Percentiles rank a stretch among this genome's conserved stretches.
These are phyloP conservation scores for Drosophila flavopinicola DNA, from an alignment of 2,888 invertebrate species.

Conservation along the genomic window DNA sequence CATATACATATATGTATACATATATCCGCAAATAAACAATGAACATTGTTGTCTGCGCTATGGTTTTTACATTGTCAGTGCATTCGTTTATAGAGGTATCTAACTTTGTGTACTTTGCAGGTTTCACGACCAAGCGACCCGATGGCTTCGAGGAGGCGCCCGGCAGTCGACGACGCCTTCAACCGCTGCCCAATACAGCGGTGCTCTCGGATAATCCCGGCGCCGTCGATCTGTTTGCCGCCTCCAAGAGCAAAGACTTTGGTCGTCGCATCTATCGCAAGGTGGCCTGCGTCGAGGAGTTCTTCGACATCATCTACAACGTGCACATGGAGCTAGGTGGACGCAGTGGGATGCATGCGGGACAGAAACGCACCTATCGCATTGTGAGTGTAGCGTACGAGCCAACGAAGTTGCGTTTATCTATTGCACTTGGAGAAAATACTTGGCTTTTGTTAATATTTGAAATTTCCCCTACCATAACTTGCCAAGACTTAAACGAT, in stretches of 20 bases:
- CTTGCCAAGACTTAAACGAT: no score
- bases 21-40: no score
- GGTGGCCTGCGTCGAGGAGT: conserved; percentile 98
- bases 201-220: conserved; percentile 80
- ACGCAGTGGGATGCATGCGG: conserved; percentile 96
- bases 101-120: conserved; percentile 44
- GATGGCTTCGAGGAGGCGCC: conserved; percentile 81
- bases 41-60: no score
- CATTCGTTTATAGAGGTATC: no score
- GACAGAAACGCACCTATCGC: conserved; percentile 97
- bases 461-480: not conserved
- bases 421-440: no score
- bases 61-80: no score
- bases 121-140: conserved; percentile 83
- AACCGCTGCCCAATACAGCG: conserved; percentile 70
- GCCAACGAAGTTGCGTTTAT: not conserved
- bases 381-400: conserved; percentile 87
- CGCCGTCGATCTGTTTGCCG: conserved; percentile 83
- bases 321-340: conserved; percentile 98
- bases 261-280: conserved; percentile 93
- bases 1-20: no score
- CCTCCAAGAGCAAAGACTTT: conserved; percentile 86
- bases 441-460: not conserved
- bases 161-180: conserved; percentile 72
- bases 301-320: conserved; percentile 97